Evolutionary conservation across 2,888 invertebrate genomes (phyloP), one percentile per base, ranked within the genome.

Genomic region (Cryptus viduatorius): DNA sequence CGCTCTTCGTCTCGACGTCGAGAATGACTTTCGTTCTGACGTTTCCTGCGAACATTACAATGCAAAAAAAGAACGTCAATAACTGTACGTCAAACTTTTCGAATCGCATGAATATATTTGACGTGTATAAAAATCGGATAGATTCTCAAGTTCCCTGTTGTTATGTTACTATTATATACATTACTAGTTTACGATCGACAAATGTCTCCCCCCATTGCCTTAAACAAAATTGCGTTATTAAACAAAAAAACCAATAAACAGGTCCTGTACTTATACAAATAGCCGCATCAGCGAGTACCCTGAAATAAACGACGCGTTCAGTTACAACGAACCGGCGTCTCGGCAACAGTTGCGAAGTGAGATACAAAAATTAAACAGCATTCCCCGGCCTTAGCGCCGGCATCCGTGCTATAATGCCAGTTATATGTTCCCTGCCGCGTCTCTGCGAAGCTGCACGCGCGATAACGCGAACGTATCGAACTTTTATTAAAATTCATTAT

Each of bases 1-100:
- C 96, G 48, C 96, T 94, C 90, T 96, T 96, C 1, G 96, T 96
- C 95, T 99, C 99, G 79, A 98, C 96, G 94, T 99, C 99, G 91
- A 99, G 95, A 64, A 97, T 96, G 2, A 96, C 96, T 91, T 96
- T 95, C 1, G 99, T 98, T 86, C 96, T 96, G 89, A 99, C 96
- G 72, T 96, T 95, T 85, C 99, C 99, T 97, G 94, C 7, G 77
- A 88, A 88, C 86, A 89, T 79, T 78, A 85, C 44, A 59, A 77
- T 42, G 16, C 48, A 80, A 80, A 73, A 44, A 59, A 59, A 53
- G 44, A 71, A 61, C 24, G 44, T 78, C 16, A 75, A 59, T 75
- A 84, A 71, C 48, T 77, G 50, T 53, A 78, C 65, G 64, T 80
- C 19, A 61, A 75, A 71, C 46, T 37, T 72, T 61, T 37, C 56